Evolutionary conservation across 2,797 vertebrate species (phyloP).

Genomic region (Carcharodon carcharias): DNA sequence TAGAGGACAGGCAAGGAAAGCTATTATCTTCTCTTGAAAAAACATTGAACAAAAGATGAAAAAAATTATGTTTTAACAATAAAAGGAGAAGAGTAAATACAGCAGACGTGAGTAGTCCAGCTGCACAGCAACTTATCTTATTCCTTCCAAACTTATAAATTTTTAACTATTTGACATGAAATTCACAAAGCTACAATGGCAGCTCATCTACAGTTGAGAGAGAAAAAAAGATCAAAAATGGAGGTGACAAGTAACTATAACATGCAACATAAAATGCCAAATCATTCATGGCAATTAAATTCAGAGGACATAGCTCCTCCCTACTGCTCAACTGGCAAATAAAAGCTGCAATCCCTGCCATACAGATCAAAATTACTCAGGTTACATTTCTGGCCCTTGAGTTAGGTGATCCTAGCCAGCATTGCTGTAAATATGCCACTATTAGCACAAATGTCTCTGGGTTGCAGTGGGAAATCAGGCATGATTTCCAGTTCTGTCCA

Average conservation of each 20-base stretch:
- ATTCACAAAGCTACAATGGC: not conserved
- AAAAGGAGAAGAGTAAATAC: not conserved
- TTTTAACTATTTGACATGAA: not conserved
- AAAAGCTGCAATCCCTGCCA: not conserved
- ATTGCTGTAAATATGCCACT: not conserved
- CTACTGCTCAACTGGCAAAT: not conserved
- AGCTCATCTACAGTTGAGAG: not conserved
- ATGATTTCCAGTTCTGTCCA: no score
- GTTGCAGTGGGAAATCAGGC: not conserved
- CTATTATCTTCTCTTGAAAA: not conserved
- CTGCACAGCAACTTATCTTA: not conserved
- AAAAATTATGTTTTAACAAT: not conserved
- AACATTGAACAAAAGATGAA: not conserved
- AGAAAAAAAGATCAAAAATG: not conserved
- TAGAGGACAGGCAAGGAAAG: not conserved
- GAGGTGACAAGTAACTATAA: not conserved
- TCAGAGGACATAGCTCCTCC: not conserved
- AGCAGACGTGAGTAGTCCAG: not conserved
- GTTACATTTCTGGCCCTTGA: not conserved
- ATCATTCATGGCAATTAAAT: not conserved
- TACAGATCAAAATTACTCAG: not conserved
- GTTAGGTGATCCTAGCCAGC: not conserved
- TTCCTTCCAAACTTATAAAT: not conserved
- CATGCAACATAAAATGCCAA: not conserved
- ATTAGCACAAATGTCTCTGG: not conserved